phyloP scores from a whole-genome alignment of 2,888 invertebrate genomes.

The Yponomeuta malinellus region DNA sequence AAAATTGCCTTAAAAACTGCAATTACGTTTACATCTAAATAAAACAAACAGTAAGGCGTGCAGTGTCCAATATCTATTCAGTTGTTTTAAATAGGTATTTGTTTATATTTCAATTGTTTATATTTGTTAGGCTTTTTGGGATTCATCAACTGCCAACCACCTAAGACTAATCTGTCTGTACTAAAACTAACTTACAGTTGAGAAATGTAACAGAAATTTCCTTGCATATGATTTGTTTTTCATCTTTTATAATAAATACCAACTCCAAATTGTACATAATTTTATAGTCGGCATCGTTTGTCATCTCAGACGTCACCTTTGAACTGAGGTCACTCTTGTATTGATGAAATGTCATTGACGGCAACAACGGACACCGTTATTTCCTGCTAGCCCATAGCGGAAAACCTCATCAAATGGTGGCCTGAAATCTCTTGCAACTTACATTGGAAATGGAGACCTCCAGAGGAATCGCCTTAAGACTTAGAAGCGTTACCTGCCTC shows the following conservation, averaged over 20 bases:
- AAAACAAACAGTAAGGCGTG: neutral
- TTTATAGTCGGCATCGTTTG: neutral
- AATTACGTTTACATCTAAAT: neutral
- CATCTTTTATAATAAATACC: too few species aligned
- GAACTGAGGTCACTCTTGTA: slow-evolving; percentile 1
- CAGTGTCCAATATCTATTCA: neutral
- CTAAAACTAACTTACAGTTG: too few species aligned
- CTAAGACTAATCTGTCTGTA: too few species aligned
- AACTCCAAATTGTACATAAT: neutral
- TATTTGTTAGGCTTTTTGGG: too few species aligned
- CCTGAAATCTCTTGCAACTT: neutral
- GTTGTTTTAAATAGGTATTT: too few species aligned
- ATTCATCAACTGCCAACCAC: too few species aligned
- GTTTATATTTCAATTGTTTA: too few species aligned
- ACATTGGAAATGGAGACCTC: neutral
- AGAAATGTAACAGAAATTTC: too few species aligned
- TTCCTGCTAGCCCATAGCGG: neutral
- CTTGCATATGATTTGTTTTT: neutral
- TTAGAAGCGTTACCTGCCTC: neutral
- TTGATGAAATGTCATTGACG: slow-evolving; percentile 8
- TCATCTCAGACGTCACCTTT: neutral
- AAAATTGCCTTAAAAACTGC: neutral
- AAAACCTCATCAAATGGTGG: neutral
- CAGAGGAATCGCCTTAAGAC: neutral
- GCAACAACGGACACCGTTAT: slow-evolving; percentile 10